These are phyloP conservation scores for Staurois parvus DNA, from an alignment of 2,797 vertebrate genomes.

Conservation along the genomic window DNA sequence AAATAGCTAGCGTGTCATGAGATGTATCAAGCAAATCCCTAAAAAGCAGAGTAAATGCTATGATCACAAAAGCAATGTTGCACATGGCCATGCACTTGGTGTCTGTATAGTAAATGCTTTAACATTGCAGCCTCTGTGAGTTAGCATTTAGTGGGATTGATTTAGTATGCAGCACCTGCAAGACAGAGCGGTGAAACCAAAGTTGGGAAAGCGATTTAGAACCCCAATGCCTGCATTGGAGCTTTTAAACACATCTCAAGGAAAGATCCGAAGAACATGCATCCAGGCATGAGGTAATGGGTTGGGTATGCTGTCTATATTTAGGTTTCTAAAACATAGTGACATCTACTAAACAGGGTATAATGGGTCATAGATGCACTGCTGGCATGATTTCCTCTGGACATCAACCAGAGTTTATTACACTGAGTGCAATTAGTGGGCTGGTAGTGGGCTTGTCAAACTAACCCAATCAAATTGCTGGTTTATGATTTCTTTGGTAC, in stretches of 20 bases:
- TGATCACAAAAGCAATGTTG: constrained; percentile 66
- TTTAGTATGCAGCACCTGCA: constrained; percentile 44
- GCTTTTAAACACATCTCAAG: constrained; percentile 60
- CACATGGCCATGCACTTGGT: constrained; percentile 62
- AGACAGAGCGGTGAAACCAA: constrained; percentile 67
- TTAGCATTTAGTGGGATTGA: constrained; percentile 61
- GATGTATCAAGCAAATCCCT: constrained; percentile 62
- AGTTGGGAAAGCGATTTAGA: constrained; percentile 52
- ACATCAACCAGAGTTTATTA: neutral
- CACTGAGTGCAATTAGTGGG: neutral
- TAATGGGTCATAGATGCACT: constrained; percentile 32
- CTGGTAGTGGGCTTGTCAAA: neutral
- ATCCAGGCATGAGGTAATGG: constrained; percentile 1
- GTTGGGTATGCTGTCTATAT: constrained; percentile 61
- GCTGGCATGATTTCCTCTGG: constrained; percentile 57
- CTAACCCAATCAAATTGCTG: constrained; percentile 24
- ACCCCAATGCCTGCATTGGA: constrained; percentile 65
- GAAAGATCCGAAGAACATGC: neutral
- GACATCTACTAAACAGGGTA: constrained; percentile 45
- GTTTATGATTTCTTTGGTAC: constrained; percentile 68
- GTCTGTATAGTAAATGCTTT: constrained; percentile 62
- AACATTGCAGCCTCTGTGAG: constrained; percentile 53
- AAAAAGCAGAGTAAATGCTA: constrained; percentile 69
- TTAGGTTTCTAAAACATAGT: constrained; percentile 54
- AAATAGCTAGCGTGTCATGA: constrained; percentile 74